Evolutionary conservation across 53 echinoderm and acorn worm genomes (phyloP).

Genomic region (Echinarachnius parma): DNA sequence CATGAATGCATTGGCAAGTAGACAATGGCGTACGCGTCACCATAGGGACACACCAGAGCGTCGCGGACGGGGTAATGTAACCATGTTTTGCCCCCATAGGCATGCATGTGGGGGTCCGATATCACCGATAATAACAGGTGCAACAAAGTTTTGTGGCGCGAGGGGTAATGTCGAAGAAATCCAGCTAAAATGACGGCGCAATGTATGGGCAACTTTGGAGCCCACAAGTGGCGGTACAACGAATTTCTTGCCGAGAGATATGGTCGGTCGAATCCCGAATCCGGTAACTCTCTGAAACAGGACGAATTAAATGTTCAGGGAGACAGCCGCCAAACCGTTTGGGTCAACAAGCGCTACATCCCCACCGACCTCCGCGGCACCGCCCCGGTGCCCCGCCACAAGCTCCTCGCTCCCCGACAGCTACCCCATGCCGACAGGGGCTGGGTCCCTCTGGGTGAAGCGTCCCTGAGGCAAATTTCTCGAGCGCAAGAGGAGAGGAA

Average conservation of each 20-base stretch:
- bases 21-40: too few species aligned
- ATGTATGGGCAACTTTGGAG: conserved; percentile 92
- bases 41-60: too few species aligned
- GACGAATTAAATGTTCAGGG: conserved; percentile 51
- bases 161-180: too few species aligned
- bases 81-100: too few species aligned
- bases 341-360: conserved; percentile 96
- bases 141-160: too few species aligned
- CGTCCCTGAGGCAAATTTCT: conserved; percentile 68
- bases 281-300: conserved; percentile 19
- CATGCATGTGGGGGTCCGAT: too few species aligned
- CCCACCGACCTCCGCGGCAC: conserved; percentile 98
- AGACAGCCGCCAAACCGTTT: conserved; percentile 67
- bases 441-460: conserved; percentile 87
- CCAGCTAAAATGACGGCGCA: conserved; percentile 73
- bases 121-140: too few species aligned
- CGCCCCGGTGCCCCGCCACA: conserved; percentile 95
- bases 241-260: conserved; percentile 73
- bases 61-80: too few species aligned
- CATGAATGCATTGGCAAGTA: too few species aligned
- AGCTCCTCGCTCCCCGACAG: conserved; percentile 67
- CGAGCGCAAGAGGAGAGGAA: conserved; percentile 69
- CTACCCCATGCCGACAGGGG: conserved; percentile 61
- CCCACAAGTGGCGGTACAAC: conserved; percentile 81
- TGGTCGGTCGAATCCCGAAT: conserved; percentile 18